phyloP scores from a whole-genome alignment of 2,797 vertebrate species.

The Parambassis ranga region DNA sequence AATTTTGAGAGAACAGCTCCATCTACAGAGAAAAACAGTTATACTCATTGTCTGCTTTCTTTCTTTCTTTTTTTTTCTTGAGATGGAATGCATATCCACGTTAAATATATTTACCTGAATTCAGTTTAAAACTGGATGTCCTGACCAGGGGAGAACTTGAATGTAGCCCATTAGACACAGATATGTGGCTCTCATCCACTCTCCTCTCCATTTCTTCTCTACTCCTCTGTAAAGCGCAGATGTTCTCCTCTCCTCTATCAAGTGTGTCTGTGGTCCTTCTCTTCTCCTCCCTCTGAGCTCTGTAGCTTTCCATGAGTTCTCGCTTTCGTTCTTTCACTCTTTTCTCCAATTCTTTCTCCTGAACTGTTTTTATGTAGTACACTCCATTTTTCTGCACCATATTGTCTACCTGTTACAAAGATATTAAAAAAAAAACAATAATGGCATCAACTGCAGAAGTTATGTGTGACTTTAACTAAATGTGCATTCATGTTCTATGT shows the following conservation, averaged over 20 bases:
- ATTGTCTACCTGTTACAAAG: conserved; percentile 67
- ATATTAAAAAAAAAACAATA: background rate
- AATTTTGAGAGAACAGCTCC: conserved; percentile 75
- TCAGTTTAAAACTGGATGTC: conserved; percentile 65
- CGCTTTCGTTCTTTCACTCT: conserved; percentile 27
- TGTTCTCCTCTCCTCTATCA: background rate
- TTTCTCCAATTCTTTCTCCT: conserved; percentile 47
- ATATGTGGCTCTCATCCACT: conserved; percentile 6
- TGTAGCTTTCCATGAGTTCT: conserved; percentile 44
- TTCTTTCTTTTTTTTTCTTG: background rate
- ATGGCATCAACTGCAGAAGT: background rate
- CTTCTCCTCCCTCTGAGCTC: conserved; percentile 30
- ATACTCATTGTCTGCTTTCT: background rate
- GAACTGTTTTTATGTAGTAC: conserved; percentile 16
- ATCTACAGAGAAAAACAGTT: conserved; percentile 61
- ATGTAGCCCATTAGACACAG: conserved; percentile 48
- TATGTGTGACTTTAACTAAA: no score
- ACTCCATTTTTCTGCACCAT: conserved; percentile 63
- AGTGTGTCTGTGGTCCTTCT: background rate
- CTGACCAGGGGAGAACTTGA: conserved; percentile 52
- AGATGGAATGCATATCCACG: background rate
- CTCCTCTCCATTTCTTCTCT: conserved; percentile 10
- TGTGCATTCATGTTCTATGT: no score
- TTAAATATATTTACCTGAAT: conserved; percentile 56
- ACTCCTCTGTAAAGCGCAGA: background rate